Percentiles rank a stretch among this genome's conserved stretches.
Conservation (phyloP, 2,113 vertebrate species). For the Hassar affinis region DNA sequence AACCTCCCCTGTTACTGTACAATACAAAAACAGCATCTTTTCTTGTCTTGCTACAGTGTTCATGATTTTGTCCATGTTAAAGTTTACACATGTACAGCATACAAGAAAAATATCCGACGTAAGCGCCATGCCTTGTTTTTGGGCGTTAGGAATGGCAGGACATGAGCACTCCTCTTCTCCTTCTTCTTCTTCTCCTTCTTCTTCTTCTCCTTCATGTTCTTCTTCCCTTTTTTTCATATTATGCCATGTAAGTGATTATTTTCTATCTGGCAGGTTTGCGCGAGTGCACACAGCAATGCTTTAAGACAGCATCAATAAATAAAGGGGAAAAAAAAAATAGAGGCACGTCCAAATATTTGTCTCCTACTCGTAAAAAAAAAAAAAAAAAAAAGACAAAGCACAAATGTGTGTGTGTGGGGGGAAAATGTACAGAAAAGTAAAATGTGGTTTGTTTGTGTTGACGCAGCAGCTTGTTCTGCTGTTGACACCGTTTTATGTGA, state of each 20-base stretch:
- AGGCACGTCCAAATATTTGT: constrained; percentile 47
- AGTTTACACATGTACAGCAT: constrained; percentile 64
- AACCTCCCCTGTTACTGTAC: constrained; percentile 73
- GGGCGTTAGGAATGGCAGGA: constrained; percentile 6
- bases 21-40: constrained; percentile 77
- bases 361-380: neutral
- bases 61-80: constrained; percentile 56
- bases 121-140: constrained; percentile 43
- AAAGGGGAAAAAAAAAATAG: constrained; percentile 32
- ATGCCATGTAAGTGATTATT: neutral
- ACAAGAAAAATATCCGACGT: constrained; percentile 60
- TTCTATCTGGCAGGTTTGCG: constrained; percentile 26
- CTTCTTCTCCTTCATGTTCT: too few relatives aligned
- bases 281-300: constrained; percentile 35
- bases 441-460: neutral
- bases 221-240: neutral
- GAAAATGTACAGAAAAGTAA: neutral
- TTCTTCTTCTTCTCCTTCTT: neutral
- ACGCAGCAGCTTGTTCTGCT: neutral
- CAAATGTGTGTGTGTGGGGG: neutral
- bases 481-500: neutral
- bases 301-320: constrained; percentile 33
- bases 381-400: neutral
- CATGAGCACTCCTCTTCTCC: neutral
- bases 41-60: constrained; percentile 62